Base-by-base conservation (phyloP, 2,113 vertebrate genomes). In the Antennarius striatus region DNA sequence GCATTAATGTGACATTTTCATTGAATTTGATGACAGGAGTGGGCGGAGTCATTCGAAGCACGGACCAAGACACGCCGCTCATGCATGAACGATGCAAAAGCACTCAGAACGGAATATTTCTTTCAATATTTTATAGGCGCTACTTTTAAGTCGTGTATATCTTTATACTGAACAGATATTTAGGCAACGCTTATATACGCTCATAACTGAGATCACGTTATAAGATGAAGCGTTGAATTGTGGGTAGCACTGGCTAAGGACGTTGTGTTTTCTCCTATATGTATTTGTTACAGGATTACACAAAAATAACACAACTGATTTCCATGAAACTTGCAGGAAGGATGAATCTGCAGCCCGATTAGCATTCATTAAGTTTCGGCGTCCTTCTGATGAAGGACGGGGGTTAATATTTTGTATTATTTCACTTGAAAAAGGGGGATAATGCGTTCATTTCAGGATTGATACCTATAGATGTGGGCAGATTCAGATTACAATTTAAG, bases 61-160 rank as follows among this genome's bases (percentile, higher is more conserved):
- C 30, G 67, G 71, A 65, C 65, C 29, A 46, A 63, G 70, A 76
- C 72, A 52, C 29, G n/a, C 48, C 53, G 57, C 77, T 90, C 86
- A 89, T 89, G 81, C 83, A 91, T 90, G 83, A 91, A 87, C 66
- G 75, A 90, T 89, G 63, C 30, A 60, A 73, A 78, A 82, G 82
- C 88, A 89, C 86, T 90, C 87, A 77, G 48, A 73, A 14, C 60
- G 66, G 86, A 83, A 82, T 85, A 79, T 85, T 58, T 66, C 36
- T 30, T 55, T 91, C 45, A 89, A 90, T 91, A 83, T 90, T 91
- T 88, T 32, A 89, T 80, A 72, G 22, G 66, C 47, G 5, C 12
- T 32, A 78, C 59, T 62, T 60, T 80, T 57, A 3, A 79, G 70
- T 54, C 40, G 29, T 61, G 58, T 76, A 58, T 68, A 78, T 73